phyloP scores from a whole-genome alignment of 2,113 vertebrate genomes.

The Oncorhynchus nerka region DNA sequence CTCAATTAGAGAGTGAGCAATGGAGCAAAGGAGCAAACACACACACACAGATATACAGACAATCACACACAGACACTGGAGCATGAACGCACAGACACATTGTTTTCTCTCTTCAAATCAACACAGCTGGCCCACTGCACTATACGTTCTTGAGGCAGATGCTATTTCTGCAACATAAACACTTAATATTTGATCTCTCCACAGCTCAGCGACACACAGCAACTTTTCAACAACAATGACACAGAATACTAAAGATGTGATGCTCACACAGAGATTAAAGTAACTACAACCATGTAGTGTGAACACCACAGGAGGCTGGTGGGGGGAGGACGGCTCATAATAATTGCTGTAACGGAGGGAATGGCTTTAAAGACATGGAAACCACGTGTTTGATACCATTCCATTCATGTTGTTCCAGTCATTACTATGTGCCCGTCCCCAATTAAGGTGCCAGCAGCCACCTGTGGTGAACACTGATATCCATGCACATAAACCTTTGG shows the following conservation, averaged over 20 bases:
- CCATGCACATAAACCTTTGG: not conserved
- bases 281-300: not conserved
- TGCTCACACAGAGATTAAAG: not conserved
- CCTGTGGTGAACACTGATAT: too few relatives aligned
- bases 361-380: too few relatives aligned
- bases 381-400: too few relatives aligned
- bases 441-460: too few relatives aligned
- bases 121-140: not conserved
- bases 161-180: not conserved
- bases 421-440: too few relatives aligned
- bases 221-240: not conserved
- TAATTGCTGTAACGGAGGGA: too few relatives aligned
- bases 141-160: not conserved
- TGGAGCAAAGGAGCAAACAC: not conserved
- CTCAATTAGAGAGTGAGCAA: conserved; percentile 20
- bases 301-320: not conserved
- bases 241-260: not conserved
- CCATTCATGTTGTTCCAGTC: too few relatives aligned
- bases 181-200: not conserved
- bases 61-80: too few relatives aligned
- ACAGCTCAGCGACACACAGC: not conserved
- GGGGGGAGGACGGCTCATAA: too few relatives aligned
- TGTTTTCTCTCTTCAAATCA: not conserved
- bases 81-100: not conserved
- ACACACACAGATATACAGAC: not conserved